phyloP scores from a whole-genome alignment of 1,140 invertebrate genomes.

The Drosophila seguyi region DNA sequence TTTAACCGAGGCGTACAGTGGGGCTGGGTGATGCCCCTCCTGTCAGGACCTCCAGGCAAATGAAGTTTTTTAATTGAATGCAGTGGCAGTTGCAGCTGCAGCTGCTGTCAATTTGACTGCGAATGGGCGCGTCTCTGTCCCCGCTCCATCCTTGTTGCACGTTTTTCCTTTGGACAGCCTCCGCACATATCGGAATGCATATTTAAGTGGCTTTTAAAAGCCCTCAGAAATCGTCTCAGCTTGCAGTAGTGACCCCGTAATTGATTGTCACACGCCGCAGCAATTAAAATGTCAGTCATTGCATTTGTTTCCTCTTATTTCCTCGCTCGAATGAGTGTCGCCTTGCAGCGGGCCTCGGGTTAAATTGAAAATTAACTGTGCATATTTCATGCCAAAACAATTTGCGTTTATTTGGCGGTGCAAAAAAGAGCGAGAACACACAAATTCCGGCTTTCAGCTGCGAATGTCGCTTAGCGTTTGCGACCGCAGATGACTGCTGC shows the following conservation, averaged over 20 bases:
- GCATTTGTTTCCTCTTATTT: constrained; percentile 36
- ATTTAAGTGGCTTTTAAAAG: constrained; percentile 74
- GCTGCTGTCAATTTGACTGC: constrained; percentile 62
- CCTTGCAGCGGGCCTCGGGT: constrained; percentile 10
- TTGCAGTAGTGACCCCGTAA: constrained; percentile 65
- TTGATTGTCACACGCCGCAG: constrained; percentile 74
- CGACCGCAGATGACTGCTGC: constrained; percentile 44
- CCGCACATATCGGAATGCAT: constrained; percentile 52
- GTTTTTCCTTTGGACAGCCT: constrained; percentile 10
- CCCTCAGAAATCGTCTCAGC: constrained; percentile 48
- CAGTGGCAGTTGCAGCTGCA: constrained; percentile 61
- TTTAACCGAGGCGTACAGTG: constrained; percentile 20
- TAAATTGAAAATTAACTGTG: constrained; percentile 72
- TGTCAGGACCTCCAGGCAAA: constrained; percentile 32
- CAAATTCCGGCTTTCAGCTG: constrained; percentile 28
- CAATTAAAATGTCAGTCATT: constrained; percentile 68
- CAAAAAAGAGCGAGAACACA: constrained; percentile 19
- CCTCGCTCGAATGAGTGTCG: constrained; percentile 28
- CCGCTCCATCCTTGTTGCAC: not conserved
- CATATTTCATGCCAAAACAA: constrained; percentile 70
- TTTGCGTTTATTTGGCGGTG: constrained; percentile 62
- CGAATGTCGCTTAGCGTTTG: constrained; percentile 53
- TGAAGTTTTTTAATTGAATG: constrained; percentile 67
- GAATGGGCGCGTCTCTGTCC: constrained; percentile 29
- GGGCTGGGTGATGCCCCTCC: not conserved